Evolutionary conservation across 2,888 invertebrate species (phyloP).

Genomic region (Troides oblongomaculatus): DNA sequence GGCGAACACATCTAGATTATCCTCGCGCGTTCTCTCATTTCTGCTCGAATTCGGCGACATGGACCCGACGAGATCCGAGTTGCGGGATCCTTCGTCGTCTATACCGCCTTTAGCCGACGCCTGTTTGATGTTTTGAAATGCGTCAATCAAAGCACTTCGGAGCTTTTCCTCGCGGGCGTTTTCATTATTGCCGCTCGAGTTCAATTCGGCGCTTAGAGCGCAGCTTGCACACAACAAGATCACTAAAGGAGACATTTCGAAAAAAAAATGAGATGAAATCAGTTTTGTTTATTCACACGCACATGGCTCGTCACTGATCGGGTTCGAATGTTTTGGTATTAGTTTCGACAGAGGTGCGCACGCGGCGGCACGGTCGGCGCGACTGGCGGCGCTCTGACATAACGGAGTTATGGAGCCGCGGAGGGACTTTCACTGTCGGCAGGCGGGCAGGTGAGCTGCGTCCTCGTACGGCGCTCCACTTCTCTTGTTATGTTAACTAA

Average conservation of each 20-base stretch:
- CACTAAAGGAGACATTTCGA: constrained; percentile 63
- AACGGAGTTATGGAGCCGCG: constrained; percentile 64
- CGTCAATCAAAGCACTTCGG: constrained; percentile 68
- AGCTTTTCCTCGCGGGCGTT: constrained; percentile 68
- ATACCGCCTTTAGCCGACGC: constrained; percentile 63
- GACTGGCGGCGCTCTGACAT: constrained; percentile 72
- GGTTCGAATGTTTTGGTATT: constrained; percentile 36
- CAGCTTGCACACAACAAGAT: constrained; percentile 54
- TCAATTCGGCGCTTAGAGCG: constrained; percentile 53
- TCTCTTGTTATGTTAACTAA: constrained; percentile 33
- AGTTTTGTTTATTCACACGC: constrained; percentile 47
- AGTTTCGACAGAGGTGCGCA: constrained; percentile 50
- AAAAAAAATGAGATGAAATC: constrained; percentile 24
- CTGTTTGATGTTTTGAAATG: constrained; percentile 73
- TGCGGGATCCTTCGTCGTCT: constrained; percentile 56
- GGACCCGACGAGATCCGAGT: constrained; percentile 64
- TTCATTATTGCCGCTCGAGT: constrained; percentile 51
- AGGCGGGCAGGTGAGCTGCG: constrained; percentile 40
- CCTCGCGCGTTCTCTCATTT: constrained; percentile 51
- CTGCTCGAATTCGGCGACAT: constrained; percentile 44
- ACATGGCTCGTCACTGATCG: constrained; percentile 46
- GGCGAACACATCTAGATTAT: constrained; percentile 62
- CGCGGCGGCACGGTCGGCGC: constrained; percentile 65
- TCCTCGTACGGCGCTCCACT: constrained; percentile 48
- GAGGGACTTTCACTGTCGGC: constrained; percentile 67